A percentile compares a stretch with the other conserved stretches of the same genome.
These are phyloP conservation scores for Andrena hattorfiana DNA, from an alignment of 2,888 invertebrate genomes.

Conservation along the genomic window DNA sequence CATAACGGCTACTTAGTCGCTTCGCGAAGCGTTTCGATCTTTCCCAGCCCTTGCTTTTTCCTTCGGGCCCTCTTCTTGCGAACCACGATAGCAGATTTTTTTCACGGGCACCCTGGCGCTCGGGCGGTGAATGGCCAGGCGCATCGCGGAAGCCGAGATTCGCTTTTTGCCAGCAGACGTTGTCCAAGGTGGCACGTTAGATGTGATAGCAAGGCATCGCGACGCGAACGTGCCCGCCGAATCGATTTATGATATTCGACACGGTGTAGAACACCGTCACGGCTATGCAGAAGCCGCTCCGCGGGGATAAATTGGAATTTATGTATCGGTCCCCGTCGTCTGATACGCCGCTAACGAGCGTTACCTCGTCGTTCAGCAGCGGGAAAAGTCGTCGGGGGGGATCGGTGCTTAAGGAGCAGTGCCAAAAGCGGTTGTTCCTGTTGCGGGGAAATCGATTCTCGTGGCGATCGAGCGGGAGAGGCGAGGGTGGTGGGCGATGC, in stretches of 20 bases:
- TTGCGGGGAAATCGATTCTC: constrained; percentile 38
- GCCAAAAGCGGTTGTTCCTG: constrained; percentile 36
- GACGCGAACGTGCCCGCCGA: constrained; percentile 41
- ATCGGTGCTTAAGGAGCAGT: constrained; percentile 10
- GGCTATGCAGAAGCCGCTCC: neutral
- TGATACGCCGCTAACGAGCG: constrained; percentile 53
- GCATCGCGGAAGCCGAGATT: constrained; percentile 10
- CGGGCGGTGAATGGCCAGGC: constrained; percentile 20
- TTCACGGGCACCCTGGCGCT: neutral
- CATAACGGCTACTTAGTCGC: constrained; percentile 40
- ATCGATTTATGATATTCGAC: constrained; percentile 62
- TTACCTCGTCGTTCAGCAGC: constrained; percentile 28
- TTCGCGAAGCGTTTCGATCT: constrained; percentile 36
- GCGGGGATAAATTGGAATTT: constrained; percentile 53
- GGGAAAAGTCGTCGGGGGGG: constrained; percentile 28
- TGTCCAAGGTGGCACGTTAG: constrained; percentile 18
- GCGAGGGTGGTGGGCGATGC: constrained; percentile 13
- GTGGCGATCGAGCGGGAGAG: constrained; percentile 2
- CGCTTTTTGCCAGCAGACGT: constrained; percentile 36
- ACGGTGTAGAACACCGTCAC: constrained; percentile 34
- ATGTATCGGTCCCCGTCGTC: constrained; percentile 45
- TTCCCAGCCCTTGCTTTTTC: neutral
- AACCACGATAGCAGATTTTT: neutral
- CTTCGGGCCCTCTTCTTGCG: neutral
- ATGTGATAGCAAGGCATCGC: constrained; percentile 37